Base-by-base conservation (phyloP, 2,113 vertebrate genomes). In the Paedocypris sp. region DNA sequence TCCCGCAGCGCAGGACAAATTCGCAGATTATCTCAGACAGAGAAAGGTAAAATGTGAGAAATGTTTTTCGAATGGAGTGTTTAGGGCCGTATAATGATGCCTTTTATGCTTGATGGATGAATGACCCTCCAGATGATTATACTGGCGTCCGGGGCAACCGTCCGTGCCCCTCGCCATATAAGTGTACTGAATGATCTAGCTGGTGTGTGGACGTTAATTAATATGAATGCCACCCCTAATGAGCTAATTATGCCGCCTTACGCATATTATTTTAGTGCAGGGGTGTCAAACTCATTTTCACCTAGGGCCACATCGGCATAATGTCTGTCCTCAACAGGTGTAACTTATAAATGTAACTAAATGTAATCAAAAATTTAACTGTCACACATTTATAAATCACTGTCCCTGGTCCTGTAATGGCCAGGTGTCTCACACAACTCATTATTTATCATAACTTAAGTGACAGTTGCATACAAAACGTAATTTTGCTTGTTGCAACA, bases 61-160 rank as follows among this genome's bases (percentile, higher is more conserved):
- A 83, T 84, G 79, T 73, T 80, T 75, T 80, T 83, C 73, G 82
- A 85, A 84, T 76, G 75, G 61, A 80, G 74, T 73, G 50, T 71
- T 71, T 77, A 76, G 67, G 68, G 71, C 32, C 43, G 71, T 68
- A 72, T 84, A 82, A 85, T 80, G 69, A 81, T 61, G 16, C 41
- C 58, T 78, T 80, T 77, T 74, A 71, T 70, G 53, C 23, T 20
- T 0, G 48, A 7, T 3, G 18, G 46, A 75, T 73, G 63, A 78
- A 79, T 77, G 70, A 71, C 19, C 67, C 2, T 65, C 63, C 41
- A 78, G 77, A 82, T 39, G 7, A 52, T 42, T 59, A 69, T 74
- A 64, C 74, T 51, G 65, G 62, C 65, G 46, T 25, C 76, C 82
- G 79, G 3, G 62, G 80, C 75, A 80, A 83, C 71, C 54, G 48